Percentiles rank a stretch among this genome's conserved stretches.
These are phyloP conservation scores for Cryptops parisi DNA, from an alignment of 2,888 invertebrate genomes.

Conservation along the genomic window DNA sequence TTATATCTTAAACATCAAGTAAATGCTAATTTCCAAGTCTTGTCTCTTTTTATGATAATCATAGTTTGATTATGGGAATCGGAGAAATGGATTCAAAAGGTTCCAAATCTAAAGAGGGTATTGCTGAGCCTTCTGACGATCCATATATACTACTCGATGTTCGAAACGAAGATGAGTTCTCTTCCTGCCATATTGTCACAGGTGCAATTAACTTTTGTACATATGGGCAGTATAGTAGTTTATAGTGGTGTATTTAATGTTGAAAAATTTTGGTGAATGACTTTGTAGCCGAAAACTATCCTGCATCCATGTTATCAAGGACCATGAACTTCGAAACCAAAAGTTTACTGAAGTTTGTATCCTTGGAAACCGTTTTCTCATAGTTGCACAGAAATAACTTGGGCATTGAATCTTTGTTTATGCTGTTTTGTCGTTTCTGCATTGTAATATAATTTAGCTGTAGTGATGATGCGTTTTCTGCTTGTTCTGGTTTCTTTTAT, in stretches of 20 bases:
- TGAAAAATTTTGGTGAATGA: neutral
- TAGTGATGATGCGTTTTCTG: too few species aligned
- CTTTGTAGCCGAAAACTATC: constrained; percentile 33
- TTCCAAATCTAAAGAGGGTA: neutral
- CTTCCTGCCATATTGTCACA: constrained; percentile 32
- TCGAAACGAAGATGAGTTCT: constrained; percentile 30
- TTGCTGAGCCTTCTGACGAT: neutral
- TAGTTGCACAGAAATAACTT: too few species aligned
- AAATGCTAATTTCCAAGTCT: too few species aligned
- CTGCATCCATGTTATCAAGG: constrained; percentile 32
- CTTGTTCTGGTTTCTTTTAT: too few species aligned
- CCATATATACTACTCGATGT: constrained; percentile 36
- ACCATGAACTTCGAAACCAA: constrained; percentile 34
- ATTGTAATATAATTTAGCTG: too few species aligned
- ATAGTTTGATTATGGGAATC: neutral
- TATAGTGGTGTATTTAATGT: neutral
- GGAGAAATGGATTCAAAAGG: constrained; percentile 1
- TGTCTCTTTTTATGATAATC: too few species aligned
- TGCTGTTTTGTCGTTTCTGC: too few species aligned
- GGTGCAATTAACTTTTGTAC: neutral
- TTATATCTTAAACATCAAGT: too few species aligned
- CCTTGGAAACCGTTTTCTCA: constrained; percentile 24
- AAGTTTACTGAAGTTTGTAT: constrained; percentile 34
- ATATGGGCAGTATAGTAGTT: neutral
- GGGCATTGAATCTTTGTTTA: too few species aligned